Percentiles rank a stretch among this genome's conserved stretches.
phyloP scores from a whole-genome alignment of 2,888 invertebrate species.

The Lepidochitona cinerea region DNA sequence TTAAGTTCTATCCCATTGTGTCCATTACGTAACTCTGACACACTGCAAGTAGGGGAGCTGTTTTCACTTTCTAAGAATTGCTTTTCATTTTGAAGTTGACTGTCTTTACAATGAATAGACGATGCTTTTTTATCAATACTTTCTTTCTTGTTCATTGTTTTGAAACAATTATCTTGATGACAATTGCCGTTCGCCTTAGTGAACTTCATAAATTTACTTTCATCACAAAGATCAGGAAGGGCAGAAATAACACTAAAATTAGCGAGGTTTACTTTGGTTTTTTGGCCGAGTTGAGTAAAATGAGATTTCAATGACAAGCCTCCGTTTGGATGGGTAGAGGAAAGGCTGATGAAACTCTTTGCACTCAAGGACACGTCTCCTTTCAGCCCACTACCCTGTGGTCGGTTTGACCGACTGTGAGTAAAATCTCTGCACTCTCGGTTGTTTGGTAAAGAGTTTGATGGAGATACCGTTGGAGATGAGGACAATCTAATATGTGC shows the following conservation, averaged over 20 bases:
- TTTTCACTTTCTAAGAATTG: too few relatives aligned
- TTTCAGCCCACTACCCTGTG: neutral
- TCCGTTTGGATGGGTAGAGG: neutral
- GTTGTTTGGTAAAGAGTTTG: conserved; percentile 6
- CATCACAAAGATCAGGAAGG: conserved; percentile 56
- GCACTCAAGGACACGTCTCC: neutral
- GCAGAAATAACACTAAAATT: neutral
- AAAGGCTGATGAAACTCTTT: neutral
- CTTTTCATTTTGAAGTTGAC: too few relatives aligned
- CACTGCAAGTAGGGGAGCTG: too few relatives aligned
- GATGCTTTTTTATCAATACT: neutral
- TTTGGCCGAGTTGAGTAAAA: neutral
- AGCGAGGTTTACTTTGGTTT: neutral
- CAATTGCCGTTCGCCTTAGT: neutral
- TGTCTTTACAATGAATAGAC: neutral
- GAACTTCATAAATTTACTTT: neutral
- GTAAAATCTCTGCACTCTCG: conserved; percentile 3
- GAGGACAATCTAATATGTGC: conserved; percentile 61
- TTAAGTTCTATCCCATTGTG: too few relatives aligned
- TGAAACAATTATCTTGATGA: neutral
- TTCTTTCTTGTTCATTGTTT: neutral
- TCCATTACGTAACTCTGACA: too few relatives aligned
- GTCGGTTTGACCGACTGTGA: neutral
- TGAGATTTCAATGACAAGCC: neutral
- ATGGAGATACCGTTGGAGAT: conserved; percentile 30